Conservation (phyloP, 2,797 vertebrate species). For the Silurus aristotelis region DNA sequence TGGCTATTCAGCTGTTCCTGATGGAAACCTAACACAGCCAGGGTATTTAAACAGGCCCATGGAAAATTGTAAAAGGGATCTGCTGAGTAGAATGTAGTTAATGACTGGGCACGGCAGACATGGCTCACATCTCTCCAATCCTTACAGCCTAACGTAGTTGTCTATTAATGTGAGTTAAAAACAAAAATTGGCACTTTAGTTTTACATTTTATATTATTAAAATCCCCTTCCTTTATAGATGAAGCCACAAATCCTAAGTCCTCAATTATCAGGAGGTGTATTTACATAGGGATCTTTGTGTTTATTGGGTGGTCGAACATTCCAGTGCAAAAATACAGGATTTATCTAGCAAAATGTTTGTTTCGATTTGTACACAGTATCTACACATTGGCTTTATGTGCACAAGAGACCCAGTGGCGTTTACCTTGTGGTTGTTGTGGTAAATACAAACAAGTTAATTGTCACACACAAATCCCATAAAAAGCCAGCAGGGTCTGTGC, state of each 20-base stretch:
- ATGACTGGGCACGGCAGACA: slow-evolving; percentile 10
- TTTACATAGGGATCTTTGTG: too few relatives aligned
- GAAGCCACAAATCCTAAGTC: neutral
- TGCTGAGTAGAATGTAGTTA: slow-evolving; percentile 16
- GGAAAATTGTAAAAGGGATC: slow-evolving; percentile 26
- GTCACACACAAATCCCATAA: neutral
- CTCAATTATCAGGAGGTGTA: neutral
- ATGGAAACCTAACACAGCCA: slow-evolving; percentile 34
- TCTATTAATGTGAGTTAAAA: slow-evolving; percentile 43
- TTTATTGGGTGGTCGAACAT: neutral
- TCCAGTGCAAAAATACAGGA: neutral
- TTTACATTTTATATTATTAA: neutral
- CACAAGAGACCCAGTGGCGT: too few relatives aligned
- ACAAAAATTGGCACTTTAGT: too few relatives aligned
- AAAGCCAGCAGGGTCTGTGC: neutral
- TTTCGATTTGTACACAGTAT: neutral
- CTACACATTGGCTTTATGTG: neutral
- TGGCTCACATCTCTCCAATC: neutral
- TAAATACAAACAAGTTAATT: neutral
- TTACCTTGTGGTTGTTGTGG: neutral
- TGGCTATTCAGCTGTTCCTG: slow-evolving; percentile 40
- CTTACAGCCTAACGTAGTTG: slow-evolving; percentile 7
- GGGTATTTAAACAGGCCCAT: slow-evolving; percentile 22
- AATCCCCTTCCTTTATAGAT: neutral
- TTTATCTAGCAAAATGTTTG: neutral